These are phyloP conservation scores for Notarius lentiginosus DNA, from an alignment of 2,113 vertebrate genomes.

Conservation along the genomic window DNA sequence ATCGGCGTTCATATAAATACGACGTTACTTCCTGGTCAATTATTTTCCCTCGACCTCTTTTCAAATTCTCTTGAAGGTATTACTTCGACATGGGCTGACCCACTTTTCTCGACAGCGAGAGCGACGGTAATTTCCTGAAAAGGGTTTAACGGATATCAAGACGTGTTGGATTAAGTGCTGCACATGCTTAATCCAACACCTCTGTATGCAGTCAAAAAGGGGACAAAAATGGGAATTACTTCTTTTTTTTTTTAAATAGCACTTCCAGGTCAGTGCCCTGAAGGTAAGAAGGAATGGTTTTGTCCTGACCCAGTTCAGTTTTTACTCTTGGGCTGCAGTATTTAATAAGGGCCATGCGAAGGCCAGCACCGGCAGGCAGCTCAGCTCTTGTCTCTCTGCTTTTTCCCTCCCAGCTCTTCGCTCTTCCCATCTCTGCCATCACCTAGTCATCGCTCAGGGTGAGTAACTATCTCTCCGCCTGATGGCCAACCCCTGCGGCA, in stretches of 20 bases:
- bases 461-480: slow-evolving; percentile 37
- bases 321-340: slow-evolving; percentile 60
- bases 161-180: slow-evolving; percentile 39
- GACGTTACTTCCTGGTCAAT: slow-evolving; percentile 25
- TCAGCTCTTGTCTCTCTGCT: background rate
- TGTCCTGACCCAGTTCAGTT: slow-evolving; percentile 41
- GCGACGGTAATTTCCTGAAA: slow-evolving; percentile 33
- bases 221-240: slow-evolving; percentile 2
- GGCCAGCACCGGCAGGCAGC: slow-evolving; percentile 57
- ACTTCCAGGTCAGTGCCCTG: slow-evolving; percentile 36
- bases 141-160: slow-evolving; percentile 34
- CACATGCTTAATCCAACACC: slow-evolving; percentile 28
- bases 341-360: slow-evolving; percentile 63
- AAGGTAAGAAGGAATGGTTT: slow-evolving; percentile 37
- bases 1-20: background rate
- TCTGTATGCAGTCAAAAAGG: background rate
- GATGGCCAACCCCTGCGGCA: slow-evolving; percentile 48
- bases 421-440: slow-evolving; percentile 33
- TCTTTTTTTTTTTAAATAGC: slow-evolving; percentile 15
- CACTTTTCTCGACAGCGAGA: slow-evolving; percentile 12
- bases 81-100: slow-evolving; percentile 2
- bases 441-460: slow-evolving; percentile 45
- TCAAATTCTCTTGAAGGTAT: slow-evolving; percentile 22
- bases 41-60: background rate
- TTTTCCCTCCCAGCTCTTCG: slow-evolving; percentile 46